phyloP scores from a whole-genome alignment of 2,888 invertebrate genomes.

The Heliconius charithonia region DNA sequence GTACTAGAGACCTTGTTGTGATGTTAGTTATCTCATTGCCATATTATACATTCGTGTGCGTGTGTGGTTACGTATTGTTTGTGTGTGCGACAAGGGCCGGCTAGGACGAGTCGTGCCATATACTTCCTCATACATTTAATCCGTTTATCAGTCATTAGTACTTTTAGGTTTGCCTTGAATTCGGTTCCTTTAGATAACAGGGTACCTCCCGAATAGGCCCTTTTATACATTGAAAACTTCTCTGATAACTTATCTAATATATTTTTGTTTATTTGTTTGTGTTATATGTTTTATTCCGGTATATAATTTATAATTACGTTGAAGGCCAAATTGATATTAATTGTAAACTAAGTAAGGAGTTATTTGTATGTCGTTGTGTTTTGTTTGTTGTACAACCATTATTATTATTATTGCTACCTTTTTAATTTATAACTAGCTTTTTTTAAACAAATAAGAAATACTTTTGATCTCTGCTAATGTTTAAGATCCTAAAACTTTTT shows the following conservation, averaged over 20 bases:
- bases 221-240: slow-evolving; percentile 34
- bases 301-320: slow-evolving; percentile 16
- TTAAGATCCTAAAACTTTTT: too few species aligned
- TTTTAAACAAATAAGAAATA: not conserved
- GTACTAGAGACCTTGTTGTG: slow-evolving; percentile 77
- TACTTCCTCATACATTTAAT: slow-evolving; percentile 75
- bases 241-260: slow-evolving; percentile 21
- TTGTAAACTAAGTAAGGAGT: slow-evolving; percentile 26
- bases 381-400: not conserved
- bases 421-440: not conserved
- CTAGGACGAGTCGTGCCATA: slow-evolving; percentile 75
- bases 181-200: slow-evolving; percentile 53
- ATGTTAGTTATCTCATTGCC: slow-evolving; percentile 81
- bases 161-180: slow-evolving; percentile 71
- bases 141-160: slow-evolving; percentile 68
- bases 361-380: not conserved
- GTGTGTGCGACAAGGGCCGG: slow-evolving; percentile 63
- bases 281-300: slow-evolving; percentile 26
- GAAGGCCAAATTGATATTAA: slow-evolving; percentile 26
- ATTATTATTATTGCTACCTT: not conserved
- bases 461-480: too few species aligned
- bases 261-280: slow-evolving; percentile 22
- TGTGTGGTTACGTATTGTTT: slow-evolving; percentile 43
- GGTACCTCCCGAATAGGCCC: slow-evolving; percentile 44
- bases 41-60: slow-evolving; percentile 54